Evolutionary conservation across 2,888 invertebrate genomes (phyloP).

Genomic region (Belgica antarctica): DNA sequence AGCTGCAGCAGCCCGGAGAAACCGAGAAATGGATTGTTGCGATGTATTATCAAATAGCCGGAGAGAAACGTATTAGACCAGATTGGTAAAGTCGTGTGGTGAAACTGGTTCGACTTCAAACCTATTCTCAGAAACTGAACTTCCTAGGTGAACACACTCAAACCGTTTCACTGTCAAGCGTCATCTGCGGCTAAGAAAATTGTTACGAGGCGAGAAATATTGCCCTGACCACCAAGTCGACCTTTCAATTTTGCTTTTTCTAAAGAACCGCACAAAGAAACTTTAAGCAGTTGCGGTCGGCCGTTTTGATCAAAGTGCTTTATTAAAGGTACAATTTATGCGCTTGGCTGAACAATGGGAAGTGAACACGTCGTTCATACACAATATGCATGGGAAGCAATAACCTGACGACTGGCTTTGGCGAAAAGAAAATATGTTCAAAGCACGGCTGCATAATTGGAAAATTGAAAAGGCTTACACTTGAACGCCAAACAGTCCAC

Average conservation of each 20-base stretch:
- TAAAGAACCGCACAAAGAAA: no score
- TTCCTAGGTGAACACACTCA: neutral
- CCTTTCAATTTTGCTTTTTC: no score
- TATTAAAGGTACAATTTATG: no score
- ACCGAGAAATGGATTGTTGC: slow-evolving; percentile 3
- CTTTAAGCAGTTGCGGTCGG: no score
- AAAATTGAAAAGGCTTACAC: neutral
- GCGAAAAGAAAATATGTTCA: slow-evolving; percentile 28
- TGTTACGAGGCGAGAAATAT: no score
- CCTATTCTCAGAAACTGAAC: neutral
- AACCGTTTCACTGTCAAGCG: neutral
- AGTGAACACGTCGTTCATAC: no score
- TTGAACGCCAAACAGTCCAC: neutral
- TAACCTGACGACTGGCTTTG: slow-evolving; percentile 28
- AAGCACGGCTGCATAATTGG: slow-evolving; percentile 8
- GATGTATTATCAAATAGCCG: slow-evolving; percentile 1
- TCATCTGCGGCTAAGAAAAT: neutral
- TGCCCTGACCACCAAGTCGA: no score
- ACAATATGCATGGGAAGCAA: slow-evolving; percentile 16
- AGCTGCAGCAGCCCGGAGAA: neutral
- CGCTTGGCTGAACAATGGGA: neutral
- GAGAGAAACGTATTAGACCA: neutral
- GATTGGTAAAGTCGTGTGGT: neutral
- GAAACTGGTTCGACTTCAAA: neutral
- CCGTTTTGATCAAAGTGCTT: no score